Evolutionary conservation across 2,797 vertebrate species (phyloP).

Genomic region (Myripristis jacobus): DNA sequence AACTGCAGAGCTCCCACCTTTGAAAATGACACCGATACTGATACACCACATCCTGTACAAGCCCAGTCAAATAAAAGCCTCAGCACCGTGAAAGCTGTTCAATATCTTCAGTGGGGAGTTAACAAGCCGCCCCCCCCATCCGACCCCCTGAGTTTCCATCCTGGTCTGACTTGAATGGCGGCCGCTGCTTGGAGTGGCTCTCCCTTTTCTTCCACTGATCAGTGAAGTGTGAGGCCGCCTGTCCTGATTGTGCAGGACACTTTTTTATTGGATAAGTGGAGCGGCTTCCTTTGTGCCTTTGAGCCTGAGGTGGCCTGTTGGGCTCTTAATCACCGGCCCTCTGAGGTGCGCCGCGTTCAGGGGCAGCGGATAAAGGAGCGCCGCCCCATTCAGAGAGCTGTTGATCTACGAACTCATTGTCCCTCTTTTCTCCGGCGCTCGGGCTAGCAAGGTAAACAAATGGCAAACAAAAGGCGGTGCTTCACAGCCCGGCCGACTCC

Average conservation of each 20-base stretch:
- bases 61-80: conserved; percentile 18
- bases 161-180: conserved; percentile 30
- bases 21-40: background rate
- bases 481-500: conserved; percentile 60
- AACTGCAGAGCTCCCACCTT: background rate
- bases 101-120: conserved; percentile 56
- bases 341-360: conserved; percentile 76
- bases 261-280: conserved; percentile 84
- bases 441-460: conserved; percentile 83
- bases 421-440: conserved; percentile 62
- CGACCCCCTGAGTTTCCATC: background rate
- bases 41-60: background rate
- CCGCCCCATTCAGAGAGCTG: conserved; percentile 77
- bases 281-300: conserved; percentile 81
- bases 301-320: conserved; percentile 79
- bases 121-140: conserved; percentile 43
- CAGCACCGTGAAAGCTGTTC: conserved; percentile 43
- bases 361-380: conserved; percentile 71
- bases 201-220: conserved; percentile 60
- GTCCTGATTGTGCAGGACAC: conserved; percentile 66
- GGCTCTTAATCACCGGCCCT: conserved; percentile 81
- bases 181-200: conserved; percentile 50
- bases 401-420: conserved; percentile 79
- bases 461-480: conserved; percentile 80
- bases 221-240: conserved; percentile 68